These are phyloP conservation scores for Paracentrotus lividus DNA, from an alignment of 53 echinoderm and acorn worm species.

Conservation along the genomic window DNA sequence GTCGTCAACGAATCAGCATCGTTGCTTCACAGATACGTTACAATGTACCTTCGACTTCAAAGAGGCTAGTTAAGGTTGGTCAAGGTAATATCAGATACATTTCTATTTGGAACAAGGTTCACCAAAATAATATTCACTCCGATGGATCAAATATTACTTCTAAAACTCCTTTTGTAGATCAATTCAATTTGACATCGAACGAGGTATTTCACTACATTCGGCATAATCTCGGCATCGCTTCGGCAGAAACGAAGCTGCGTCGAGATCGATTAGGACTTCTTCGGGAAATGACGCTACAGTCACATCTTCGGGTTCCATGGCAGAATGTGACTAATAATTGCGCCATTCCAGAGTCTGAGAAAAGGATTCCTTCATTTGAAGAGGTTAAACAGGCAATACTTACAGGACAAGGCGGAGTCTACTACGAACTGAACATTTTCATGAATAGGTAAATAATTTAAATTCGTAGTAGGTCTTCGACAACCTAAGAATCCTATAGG, in stretches of 20 bases:
- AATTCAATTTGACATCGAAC: neutral
- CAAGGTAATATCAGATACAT: neutral
- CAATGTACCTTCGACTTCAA: neutral
- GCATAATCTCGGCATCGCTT: conserved; percentile 17
- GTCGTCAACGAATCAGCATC: too few species aligned
- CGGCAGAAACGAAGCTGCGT: conserved; percentile 6
- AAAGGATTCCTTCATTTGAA: neutral
- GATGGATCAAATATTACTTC: neutral
- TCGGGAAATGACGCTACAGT: neutral
- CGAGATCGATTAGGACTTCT: conserved; percentile 32
- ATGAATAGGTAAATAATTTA: conserved; percentile 5
- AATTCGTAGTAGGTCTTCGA: neutral
- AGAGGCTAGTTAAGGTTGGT: neutral
- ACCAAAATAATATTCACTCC: neutral
- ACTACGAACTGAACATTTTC: conserved; percentile 33
- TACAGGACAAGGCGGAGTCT: conserved; percentile 29
- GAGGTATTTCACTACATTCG: conserved; percentile 41
- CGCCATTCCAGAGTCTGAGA: neutral
- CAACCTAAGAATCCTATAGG: neutral
- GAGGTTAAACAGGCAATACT: conserved; percentile 34
- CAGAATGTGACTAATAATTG: neutral
- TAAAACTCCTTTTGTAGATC: neutral
- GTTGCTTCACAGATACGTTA: neutral
- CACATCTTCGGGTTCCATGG: neutral
- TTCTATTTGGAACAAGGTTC: neutral